Evolutionary conservation across 2,888 invertebrate genomes (phyloP), one percentile per base, ranked within the genome.

Genomic region (Chaitophorus viminalis): DNA sequence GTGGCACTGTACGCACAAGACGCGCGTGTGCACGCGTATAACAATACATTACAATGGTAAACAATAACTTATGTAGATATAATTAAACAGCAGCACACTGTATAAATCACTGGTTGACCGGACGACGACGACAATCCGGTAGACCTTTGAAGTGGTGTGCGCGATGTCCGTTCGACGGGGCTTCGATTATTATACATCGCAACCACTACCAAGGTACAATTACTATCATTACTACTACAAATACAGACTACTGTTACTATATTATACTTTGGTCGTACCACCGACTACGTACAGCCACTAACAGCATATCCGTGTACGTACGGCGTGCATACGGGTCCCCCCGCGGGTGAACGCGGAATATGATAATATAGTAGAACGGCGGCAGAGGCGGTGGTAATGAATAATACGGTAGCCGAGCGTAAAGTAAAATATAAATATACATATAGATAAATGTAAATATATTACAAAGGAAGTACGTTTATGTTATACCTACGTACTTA

Each of bases 131-230:
- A 72, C 72, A 25, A 78, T 65, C 78, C 78, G n/a, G 60, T 36
- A 14, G 33, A 33, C 79, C 79, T 79, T 79, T 79, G 60, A 79
- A 79, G 79, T n/a, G 36, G 60, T 25, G 60, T 60, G 25, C 60
- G 60, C n/a, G 60, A 8, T n/a, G 60, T 60, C 54, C 54, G 54
- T 54, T 54, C 21, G 60, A 60, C 21, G 21, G 60, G 4, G 60
- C 21, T 60, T 60, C 60, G 60, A 60, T 31, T 70, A 70, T 70
- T 14, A 14, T 11, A 46, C 14, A 14, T 46, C 2, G 11, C 11
- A 46, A 1, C 11, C 17, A 29, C 6, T 31, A 29, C 31, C 31
- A 60, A 31, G 70, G 31, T 14, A 5, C 31, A n/a, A 70, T 14
- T 11, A 70, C 68, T 9, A 68, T 17, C 4, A 72, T 21, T 36